These are phyloP conservation scores for Telmatochromis sp. DNA, from an alignment of 2,113 vertebrate genomes.

Conservation along the genomic window DNA sequence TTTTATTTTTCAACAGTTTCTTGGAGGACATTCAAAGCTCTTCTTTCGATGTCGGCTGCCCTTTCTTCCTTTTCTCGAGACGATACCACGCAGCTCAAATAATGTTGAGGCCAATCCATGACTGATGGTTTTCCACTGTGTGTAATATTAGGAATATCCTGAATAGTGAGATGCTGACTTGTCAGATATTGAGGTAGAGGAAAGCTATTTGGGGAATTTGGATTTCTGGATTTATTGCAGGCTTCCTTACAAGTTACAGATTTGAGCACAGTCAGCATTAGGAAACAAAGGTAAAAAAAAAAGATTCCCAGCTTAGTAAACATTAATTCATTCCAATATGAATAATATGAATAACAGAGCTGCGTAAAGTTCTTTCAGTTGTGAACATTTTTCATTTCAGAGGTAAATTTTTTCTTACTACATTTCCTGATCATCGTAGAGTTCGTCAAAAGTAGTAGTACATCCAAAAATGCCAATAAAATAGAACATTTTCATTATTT, in stretches of 20 bases:
- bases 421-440: neutral
- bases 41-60: fast-evolving
- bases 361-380: fast-evolving
- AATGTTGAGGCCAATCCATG: neutral
- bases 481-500: neutral
- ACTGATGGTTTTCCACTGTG: neutral
- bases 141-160: neutral
- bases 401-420: neutral
- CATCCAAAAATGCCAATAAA: neutral
- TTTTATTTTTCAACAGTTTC: neutral
- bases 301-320: fast-evolving
- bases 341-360: neutral
- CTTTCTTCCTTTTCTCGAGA: neutral
- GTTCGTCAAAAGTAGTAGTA: neutral
- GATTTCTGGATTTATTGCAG: neutral
- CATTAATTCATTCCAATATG: neutral
- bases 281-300: neutral
- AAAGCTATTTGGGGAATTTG: fast-evolving
- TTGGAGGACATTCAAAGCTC: neutral
- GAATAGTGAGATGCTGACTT: neutral
- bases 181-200: neutral
- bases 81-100: neutral
- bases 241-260: neutral
- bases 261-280: fast-evolving
- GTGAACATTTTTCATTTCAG: neutral